These are phyloP conservation scores for Zaprionus vittiger DNA, from an alignment of 1,140 invertebrate genomes.

Conservation along the genomic window DNA sequence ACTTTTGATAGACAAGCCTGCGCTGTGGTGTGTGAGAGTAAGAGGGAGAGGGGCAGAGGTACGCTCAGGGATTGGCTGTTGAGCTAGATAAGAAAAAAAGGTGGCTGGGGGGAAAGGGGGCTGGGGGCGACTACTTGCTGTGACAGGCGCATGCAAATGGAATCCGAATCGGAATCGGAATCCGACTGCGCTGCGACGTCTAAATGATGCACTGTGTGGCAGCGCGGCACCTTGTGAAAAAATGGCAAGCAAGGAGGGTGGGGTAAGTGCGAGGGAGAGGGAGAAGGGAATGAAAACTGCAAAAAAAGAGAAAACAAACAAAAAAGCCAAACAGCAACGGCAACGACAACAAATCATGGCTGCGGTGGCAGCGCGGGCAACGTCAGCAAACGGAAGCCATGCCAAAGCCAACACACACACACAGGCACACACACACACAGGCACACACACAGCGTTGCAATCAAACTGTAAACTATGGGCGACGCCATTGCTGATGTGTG, in stretches of 20 bases:
- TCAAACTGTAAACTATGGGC: constrained; percentile 72
- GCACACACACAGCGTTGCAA: constrained; percentile 29
- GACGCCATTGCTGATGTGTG: constrained; percentile 63
- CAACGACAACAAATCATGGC: constrained; percentile 69
- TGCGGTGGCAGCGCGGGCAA: constrained; percentile 32
- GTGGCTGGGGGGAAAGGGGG: not conserved
- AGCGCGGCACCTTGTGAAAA: constrained; percentile 34
- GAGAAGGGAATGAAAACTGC: not conserved
- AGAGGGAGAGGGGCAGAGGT: not conserved
- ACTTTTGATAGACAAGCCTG: constrained; percentile 20
- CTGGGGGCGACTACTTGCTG: not conserved
- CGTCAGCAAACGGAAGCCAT: constrained; percentile 63
- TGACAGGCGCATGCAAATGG: constrained; percentile 43
- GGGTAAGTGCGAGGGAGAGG: too few species aligned
- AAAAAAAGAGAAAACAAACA: not conserved
- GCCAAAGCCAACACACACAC: constrained; percentile 34
- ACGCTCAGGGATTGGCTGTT: constrained; percentile 24
- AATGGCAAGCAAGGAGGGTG: not conserved
- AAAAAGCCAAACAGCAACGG: not conserved
- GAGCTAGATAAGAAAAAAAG: not conserved
- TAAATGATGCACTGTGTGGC: constrained; percentile 69
- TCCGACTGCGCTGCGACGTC: constrained; percentile 25
- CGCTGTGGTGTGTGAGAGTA: not conserved
- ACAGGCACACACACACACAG: constrained; percentile 17
- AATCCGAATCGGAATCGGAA: constrained; percentile 11